Evolutionary conservation across 2,888 invertebrate genomes (phyloP).

Genomic region (Falcaria lacertinaria): DNA sequence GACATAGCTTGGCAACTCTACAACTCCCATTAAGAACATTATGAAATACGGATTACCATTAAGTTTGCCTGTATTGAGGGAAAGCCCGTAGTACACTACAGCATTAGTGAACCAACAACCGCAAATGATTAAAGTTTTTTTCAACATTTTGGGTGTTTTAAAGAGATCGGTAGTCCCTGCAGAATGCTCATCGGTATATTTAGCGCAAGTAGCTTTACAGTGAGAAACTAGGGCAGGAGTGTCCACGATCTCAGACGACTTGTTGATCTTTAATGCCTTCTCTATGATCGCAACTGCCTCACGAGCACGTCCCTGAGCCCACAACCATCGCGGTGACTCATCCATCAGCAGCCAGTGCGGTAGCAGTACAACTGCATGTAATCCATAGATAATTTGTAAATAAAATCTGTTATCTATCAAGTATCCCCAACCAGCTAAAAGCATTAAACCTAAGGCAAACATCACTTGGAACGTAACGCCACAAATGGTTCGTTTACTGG

Average conservation of each 20-base stretch:
- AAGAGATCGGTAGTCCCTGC: constrained; percentile 87
- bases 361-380: constrained; percentile 85
- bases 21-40: constrained; percentile 87
- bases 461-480: constrained; percentile 89
- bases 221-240: constrained; percentile 82
- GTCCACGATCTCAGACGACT: constrained; percentile 81
- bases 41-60: constrained; percentile 90
- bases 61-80: constrained; percentile 88
- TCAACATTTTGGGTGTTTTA: constrained; percentile 87
- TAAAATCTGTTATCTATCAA: constrained; percentile 85
- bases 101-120: constrained; percentile 93
- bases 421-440: constrained; percentile 90
- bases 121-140: constrained; percentile 88
- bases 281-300: constrained; percentile 88
- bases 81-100: constrained; percentile 91
- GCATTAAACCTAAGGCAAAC: constrained; percentile 89
- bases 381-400: constrained; percentile 88
- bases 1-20: constrained; percentile 90
- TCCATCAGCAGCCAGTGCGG: constrained; percentile 92
- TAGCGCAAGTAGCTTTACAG: constrained; percentile 74
- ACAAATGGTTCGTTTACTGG: constrained; percentile 88
- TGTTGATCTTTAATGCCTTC: constrained; percentile 86
- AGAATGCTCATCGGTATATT: constrained; percentile 65
- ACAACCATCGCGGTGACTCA: constrained; percentile 93
- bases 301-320: constrained; percentile 87